phyloP scores from a whole-genome alignment of 1,140 invertebrate species.

The Drosophila melanogaster region DNA sequence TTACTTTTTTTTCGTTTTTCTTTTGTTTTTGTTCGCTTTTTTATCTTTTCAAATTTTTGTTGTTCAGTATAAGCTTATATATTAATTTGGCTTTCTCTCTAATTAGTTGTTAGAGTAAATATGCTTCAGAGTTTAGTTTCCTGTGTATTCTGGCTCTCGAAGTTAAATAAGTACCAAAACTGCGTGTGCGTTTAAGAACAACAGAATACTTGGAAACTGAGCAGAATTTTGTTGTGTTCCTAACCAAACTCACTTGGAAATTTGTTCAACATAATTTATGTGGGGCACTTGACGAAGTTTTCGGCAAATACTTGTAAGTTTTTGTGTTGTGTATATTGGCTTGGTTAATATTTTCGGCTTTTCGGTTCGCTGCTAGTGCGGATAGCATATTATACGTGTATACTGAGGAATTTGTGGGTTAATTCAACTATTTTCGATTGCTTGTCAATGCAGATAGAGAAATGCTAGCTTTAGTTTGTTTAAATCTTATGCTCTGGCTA shows the following conservation, averaged over 20 bases:
- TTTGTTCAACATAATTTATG: constrained; percentile 32
- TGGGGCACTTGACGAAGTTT: constrained; percentile 31
- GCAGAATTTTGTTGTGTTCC: constrained; percentile 23
- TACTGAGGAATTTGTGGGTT: constrained; percentile 29
- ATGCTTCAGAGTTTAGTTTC: constrained; percentile 21
- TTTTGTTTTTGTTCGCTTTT: constrained; percentile 2
- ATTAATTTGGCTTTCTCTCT: constrained; percentile 76
- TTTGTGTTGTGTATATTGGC: constrained; percentile 7
- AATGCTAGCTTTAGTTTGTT: constrained; percentile 52
- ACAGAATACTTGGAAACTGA: constrained; percentile 25
- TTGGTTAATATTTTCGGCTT: constrained; percentile 36
- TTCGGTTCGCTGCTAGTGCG: constrained; percentile 21
- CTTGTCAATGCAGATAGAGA: constrained; percentile 33
- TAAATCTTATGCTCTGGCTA: constrained; percentile 31
- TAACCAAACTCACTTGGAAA: constrained; percentile 30
- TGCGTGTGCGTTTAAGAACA: constrained; percentile 37
- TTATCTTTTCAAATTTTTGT: constrained; percentile 22
- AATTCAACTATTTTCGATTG: constrained; percentile 43
- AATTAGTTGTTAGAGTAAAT: constrained; percentile 45
- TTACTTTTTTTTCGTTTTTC: constrained; percentile 5
- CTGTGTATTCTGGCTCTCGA: constrained; percentile 19
- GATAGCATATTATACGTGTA: constrained; percentile 11
- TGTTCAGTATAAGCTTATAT: constrained; percentile 63
- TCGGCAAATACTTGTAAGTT: constrained; percentile 33
- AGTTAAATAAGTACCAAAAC: constrained; percentile 48